These are phyloP conservation scores for Cryptotis parvus DNA, from an alignment of 2,113 vertebrate species.

Conservation along the genomic window DNA sequence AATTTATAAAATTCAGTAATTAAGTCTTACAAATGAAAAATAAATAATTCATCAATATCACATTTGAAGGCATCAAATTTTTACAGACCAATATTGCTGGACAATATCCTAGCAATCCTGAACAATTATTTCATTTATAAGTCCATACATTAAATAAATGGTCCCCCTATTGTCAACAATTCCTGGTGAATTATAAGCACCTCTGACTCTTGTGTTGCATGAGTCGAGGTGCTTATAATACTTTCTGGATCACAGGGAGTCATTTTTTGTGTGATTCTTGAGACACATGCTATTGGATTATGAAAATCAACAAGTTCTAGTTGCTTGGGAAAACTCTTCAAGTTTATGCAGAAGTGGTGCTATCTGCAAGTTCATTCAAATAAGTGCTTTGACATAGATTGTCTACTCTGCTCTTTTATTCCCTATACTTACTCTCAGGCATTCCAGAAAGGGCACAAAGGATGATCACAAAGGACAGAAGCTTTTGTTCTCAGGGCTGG, in stretches of 20 bases:
- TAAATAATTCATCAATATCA: not conserved
- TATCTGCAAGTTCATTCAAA: not conserved
- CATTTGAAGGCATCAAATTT: not conserved
- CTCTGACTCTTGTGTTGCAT: not conserved
- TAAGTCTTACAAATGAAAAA: not conserved
- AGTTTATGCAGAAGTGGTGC: not conserved
- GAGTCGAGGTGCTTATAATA: not conserved
- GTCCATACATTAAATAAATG: not conserved
- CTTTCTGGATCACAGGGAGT: not conserved
- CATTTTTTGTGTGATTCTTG: not conserved
- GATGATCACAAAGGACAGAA: not conserved
- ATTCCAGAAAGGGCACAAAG: not conserved
- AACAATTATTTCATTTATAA: not conserved
- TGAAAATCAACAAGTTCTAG: not conserved
- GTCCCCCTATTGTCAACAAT: not conserved
- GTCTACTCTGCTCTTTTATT: not conserved
- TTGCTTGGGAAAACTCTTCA: not conserved
- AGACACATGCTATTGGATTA: not conserved
- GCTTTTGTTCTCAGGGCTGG: not conserved
- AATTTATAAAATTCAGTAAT: not conserved
- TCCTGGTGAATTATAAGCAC: no score
- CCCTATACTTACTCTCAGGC: not conserved
- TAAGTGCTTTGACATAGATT: not conserved
- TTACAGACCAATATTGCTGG: not conserved
- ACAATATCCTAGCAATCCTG: not conserved